phyloP scores from a whole-genome alignment of 2,113 vertebrate species.

The Telmatochromis sp. region DNA sequence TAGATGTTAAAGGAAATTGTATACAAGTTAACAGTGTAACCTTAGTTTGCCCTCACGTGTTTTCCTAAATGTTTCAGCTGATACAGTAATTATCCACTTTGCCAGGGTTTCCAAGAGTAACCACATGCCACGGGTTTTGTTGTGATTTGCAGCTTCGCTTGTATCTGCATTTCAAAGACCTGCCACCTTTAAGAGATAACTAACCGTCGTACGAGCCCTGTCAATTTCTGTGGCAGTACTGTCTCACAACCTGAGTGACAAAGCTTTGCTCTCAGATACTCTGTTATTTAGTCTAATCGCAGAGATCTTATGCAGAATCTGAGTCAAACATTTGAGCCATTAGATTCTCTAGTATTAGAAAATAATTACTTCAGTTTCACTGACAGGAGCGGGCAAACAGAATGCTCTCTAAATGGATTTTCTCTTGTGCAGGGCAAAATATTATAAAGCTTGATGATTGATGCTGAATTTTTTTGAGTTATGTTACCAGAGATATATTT shows the following conservation, averaged over 20 bases:
- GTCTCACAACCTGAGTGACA: constrained; percentile 7
- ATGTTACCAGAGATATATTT: neutral
- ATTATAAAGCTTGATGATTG: constrained; percentile 4
- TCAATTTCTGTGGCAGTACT: neutral
- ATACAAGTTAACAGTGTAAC: neutral
- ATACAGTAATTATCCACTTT: constrained; percentile 44
- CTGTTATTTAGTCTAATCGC: constrained; percentile 25
- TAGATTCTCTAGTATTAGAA: neutral
- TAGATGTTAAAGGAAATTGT: neutral
- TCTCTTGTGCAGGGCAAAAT: neutral
- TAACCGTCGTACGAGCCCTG: neutral
- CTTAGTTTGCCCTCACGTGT: neutral
- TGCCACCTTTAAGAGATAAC: constrained; percentile 40
- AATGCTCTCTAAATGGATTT: neutral
- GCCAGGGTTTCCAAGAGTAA: neutral
- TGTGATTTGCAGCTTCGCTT: constrained; percentile 17
- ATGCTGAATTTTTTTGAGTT: constrained; percentile 25
- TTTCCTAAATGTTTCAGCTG: constrained; percentile 32
- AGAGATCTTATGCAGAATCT: neutral
- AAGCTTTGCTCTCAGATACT: neutral
- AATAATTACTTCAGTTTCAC: constrained; percentile 24
- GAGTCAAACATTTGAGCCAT: neutral
- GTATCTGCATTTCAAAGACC: constrained; percentile 48
- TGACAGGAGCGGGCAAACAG: neutral
- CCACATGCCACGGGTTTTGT: constrained; percentile 16